Evolutionary conservation across 2,888 invertebrate genomes (phyloP), one percentile per base, ranked within the genome.

Genomic region (Pachymerium ferrugineum): DNA sequence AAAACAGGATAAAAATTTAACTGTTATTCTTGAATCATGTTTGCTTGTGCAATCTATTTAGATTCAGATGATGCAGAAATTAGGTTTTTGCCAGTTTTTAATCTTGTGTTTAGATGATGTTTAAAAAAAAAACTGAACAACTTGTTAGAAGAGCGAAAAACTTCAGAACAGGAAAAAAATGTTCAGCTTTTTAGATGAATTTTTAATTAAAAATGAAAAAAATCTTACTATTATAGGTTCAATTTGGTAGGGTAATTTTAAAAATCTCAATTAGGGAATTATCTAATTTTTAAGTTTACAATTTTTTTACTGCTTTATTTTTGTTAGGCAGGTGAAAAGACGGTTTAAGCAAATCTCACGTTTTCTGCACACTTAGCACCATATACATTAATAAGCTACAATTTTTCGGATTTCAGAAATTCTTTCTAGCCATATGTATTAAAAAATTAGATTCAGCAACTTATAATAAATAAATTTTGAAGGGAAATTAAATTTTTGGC

Each of bases 1-100:
- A 47, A 16, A 47, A 3, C 3, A 16, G 19, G n/a, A 47, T 19
- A 47, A 47, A 6, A 22, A 47, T 16, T 3, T 19, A 47, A 47
- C 47, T 47, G 42, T 42, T 47, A 47, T 47, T 47, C 4, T 47
- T 47, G 47, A 47, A 47, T 47, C 47, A 47, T 47, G 47, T 47
- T 47, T 47, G 47, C 47, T 47, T 16, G 47, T 47, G 47, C 47
- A 47, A 47, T 47, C 47, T 47, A 47, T 47, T 47, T 47, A 47
- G 47, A 47, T 47, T 8, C 47, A 47, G 47, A 47, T 47, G 47
- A 22, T 47, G 47, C 47, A 47, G 22, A 16, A 16, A 8, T 16
- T 47, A 47, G 47, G 22, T 8, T 8, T 47, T 47, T 47, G 47
- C 47, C n/a, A 16, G 22, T 47, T 47, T 47, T 47, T 16, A 4